Evolutionary conservation across 1,140 invertebrate genomes (phyloP), one percentile per base, ranked within the genome.

Genomic region (Choristoneura fumiferana): DNA sequence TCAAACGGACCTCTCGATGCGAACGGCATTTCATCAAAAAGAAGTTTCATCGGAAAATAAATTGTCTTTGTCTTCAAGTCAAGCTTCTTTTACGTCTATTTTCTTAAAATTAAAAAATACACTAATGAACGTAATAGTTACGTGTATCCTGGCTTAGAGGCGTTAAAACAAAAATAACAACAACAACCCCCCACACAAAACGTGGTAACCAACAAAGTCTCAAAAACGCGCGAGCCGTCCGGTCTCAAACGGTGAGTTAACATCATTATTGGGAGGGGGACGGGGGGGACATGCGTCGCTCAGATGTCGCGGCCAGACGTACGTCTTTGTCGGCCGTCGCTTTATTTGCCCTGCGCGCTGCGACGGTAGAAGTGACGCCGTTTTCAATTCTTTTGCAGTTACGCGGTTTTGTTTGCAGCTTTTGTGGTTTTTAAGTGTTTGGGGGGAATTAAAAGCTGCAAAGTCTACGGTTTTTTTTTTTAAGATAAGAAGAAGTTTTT

Each of bases 241-340:
- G 65, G 67, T 73, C 73, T 73, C 71, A 73, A 76, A 70, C 73
- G 67, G 67, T 72, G 76, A 81, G 77, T 79, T 85, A 83, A 85
- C 80, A 83, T 83, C 78, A 82, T 85, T 83, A 83, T 81, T 75
- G 79, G 58, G 60, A 68, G 62, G 67, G 60, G 54, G 52, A n/a
- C n/a, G 53, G 64, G 75, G 70, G 73, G 70, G 82, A 80, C 80
- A 81, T 79, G 82, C 80, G 82, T 84, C 82, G 80, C 82, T 84
- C 81, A 85, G 76, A 81, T 81, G 82, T 85, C 84, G 76, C 77
- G 68, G 67, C 56, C 84, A 87, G 84, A 84, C 83, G 83, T 78
- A 86, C 84, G 84, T 87, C 84, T 87, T 87, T 87, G 84, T 87
- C 80, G 66, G 56, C 64, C 80, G 72, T 61, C 73, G 81, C 73